Base-by-base conservation (phyloP, 2,888 invertebrate species). In the Drosophila paramelanica region DNA sequence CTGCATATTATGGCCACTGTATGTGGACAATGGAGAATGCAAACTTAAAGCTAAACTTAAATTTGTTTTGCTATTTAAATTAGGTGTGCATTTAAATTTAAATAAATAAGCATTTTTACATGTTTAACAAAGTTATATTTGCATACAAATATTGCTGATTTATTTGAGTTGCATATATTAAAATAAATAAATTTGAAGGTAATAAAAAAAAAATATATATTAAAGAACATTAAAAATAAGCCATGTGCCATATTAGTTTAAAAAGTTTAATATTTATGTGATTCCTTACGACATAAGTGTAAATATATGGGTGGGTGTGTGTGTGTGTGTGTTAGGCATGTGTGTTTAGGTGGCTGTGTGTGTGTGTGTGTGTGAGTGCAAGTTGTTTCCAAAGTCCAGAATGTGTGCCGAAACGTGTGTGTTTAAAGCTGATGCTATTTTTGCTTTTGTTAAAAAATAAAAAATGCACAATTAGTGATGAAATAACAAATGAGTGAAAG, bases 371-470 rank as follows among this genome's bases (percentile, higher is more conserved):
- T 67, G 55, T 78, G 55, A 38, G 67, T 47, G 64, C 56, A 61
- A 39, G 53, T 55, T 65, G 74, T 71, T 74, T 73, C 89, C 89
- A 79, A 79, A 58, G 83, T 84, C 83, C 83, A 88, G 87, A 60
- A 64, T 57, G 59, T 68, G 75, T 65, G 78, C 70, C 85, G 50
- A 67, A 51, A 31, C 43, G 27, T 31, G 43, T 14, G 68, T 64
- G 82, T 70, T 64, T 51, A 67, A 49, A 55, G 74, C 53, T 53
- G 69, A 6, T 41, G 47, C 50, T 56, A 38, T 46, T 50, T 62
- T 45, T 57, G 74, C 77, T 82, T 79, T 73, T 69, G 49, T 82
- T 85, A 49, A 71, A 56, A 79, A 79, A 85, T 71, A 82, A 83
- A 84, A 82, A 85, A 58, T 60, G 53, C 50, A 60, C 67, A 70